phyloP scores from a whole-genome alignment of 2,888 invertebrate species.

The Cecidostiba fungosa region DNA sequence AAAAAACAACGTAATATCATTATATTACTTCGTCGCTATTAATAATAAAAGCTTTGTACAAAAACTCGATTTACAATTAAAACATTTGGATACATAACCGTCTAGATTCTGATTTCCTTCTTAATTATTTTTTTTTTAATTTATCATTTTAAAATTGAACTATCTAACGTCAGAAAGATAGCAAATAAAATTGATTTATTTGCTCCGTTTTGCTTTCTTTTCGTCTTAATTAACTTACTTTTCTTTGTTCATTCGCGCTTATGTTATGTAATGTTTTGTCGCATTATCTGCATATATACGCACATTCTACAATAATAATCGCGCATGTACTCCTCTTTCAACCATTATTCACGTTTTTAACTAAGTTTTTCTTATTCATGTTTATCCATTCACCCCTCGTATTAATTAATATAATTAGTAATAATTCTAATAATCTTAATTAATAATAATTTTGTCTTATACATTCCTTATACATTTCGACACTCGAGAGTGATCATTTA shows the following conservation, averaged over 20 bases:
- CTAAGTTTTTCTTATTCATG: conserved; percentile 63
- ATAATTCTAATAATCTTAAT: conserved; percentile 59
- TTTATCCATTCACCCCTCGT: conserved; percentile 66
- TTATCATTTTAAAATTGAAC: conserved; percentile 70
- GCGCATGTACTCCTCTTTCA: conserved; percentile 50
- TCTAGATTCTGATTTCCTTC: conserved; percentile 69
- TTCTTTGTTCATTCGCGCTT: conserved; percentile 64
- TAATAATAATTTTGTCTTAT: conserved; percentile 53
- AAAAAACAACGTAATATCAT: conserved; percentile 80
- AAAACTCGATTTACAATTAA: conserved; percentile 79
- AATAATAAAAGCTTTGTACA: conserved; percentile 80
- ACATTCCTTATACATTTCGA: conserved; percentile 49
- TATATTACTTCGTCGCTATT: conserved; percentile 79
- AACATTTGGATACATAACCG: conserved; percentile 77
- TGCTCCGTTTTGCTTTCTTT: conserved; percentile 61
- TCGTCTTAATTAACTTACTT: conserved; percentile 63
- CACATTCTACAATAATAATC: conserved; percentile 58
- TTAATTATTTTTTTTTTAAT: conserved; percentile 58
- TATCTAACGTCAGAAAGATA: conserved; percentile 69
- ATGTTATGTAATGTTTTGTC: conserved; percentile 52
- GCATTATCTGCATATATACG: conserved; percentile 54
- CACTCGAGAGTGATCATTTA: conserved; percentile 54
- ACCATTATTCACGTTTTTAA: conserved; percentile 53
- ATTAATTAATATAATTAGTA: conserved; percentile 63
- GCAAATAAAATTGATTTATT: conserved; percentile 63